Percentiles rank a stretch among this genome's conserved stretches.
Evolutionary conservation across 2,113 vertebrate genomes (phyloP).

Genomic region (Dendropsophus ebraccatus): DNA sequence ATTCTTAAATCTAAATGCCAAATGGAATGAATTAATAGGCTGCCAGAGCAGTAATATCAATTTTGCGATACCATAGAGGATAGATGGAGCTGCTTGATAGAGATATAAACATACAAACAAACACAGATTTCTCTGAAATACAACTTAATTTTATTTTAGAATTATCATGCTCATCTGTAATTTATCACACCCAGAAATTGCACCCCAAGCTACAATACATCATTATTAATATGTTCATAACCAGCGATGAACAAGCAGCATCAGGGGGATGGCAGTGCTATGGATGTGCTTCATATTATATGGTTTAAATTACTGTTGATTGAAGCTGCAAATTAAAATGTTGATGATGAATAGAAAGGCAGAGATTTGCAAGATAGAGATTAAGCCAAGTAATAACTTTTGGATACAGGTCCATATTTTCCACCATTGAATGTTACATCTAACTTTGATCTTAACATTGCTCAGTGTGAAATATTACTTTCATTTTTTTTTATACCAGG

Average conservation of each 20-base stretch:
- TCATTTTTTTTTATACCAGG: constrained; percentile 34
- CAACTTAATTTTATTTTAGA: constrained; percentile 57
- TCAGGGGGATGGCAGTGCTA: not conserved
- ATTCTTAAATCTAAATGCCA: constrained; percentile 58
- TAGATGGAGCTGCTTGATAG: constrained; percentile 44
- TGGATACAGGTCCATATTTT: constrained; percentile 45
- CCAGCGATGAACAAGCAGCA: constrained; percentile 23
- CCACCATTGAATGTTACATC: constrained; percentile 15
- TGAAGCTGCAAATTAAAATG: constrained; percentile 35
- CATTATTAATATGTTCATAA: constrained; percentile 51
- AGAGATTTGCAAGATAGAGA: constrained; percentile 50
- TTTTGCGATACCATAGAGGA: constrained; percentile 52
- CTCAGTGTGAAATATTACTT: constrained; percentile 47
- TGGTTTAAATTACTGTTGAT: constrained; percentile 46
- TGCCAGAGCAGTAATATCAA: constrained; percentile 49
- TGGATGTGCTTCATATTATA: not conserved
- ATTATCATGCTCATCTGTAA: constrained; percentile 62
- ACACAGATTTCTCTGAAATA: constrained; percentile 61
- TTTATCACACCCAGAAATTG: constrained; percentile 62
- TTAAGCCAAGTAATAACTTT: constrained; percentile 49
- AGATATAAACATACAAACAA: constrained; percentile 41
- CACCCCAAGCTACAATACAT: constrained; percentile 55
- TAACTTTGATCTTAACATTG: constrained; percentile 45
- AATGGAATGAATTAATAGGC: constrained; percentile 57
- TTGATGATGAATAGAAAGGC: constrained; percentile 50